Evolutionary conservation across 53 echinoderm and acorn worm genomes (phyloP).

Genomic region (Actinopyga echinites): DNA sequence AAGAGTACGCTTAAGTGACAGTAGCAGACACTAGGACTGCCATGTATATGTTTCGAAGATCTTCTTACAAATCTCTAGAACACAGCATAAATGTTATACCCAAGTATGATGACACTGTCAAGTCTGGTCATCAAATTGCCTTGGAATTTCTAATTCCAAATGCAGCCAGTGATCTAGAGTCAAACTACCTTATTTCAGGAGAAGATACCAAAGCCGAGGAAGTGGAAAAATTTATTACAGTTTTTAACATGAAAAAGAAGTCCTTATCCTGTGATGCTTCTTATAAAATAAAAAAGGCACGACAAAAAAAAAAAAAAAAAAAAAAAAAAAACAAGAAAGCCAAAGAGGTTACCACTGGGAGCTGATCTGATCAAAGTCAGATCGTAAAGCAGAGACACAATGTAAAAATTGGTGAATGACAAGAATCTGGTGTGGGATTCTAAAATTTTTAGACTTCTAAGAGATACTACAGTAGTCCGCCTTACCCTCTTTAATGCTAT

Average conservation of each 20-base stretch:
- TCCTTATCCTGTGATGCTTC: slow-evolving; percentile 57
- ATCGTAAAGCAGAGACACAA: slow-evolving; percentile 24
- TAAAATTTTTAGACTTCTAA: slow-evolving; percentile 17
- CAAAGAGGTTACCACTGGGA: slow-evolving; percentile 59
- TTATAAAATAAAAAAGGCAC: slow-evolving; percentile 40
- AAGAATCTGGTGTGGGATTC: slow-evolving; percentile 26
- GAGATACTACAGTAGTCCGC: slow-evolving; percentile 39
- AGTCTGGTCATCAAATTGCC: slow-evolving; percentile 58
- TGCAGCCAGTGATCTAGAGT: slow-evolving; percentile 18
- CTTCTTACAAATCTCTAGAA: too few relatives aligned
- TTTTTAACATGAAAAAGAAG: slow-evolving; percentile 51
- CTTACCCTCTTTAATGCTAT: slow-evolving; percentile 60
- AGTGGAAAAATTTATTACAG: slow-evolving; percentile 58
- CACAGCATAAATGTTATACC: too few relatives aligned
- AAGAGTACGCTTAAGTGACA: slow-evolving; percentile 7
- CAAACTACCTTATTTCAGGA: slow-evolving; percentile 4
- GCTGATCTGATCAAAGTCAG: slow-evolving; percentile 49
- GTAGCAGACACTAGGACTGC: slow-evolving; percentile 25
- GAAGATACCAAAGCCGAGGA: slow-evolving; percentile 42
- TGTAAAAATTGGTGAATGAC: slow-evolving; percentile 28
- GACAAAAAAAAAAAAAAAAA: slow-evolving; percentile 36
- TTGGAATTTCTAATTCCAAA: slow-evolving; percentile 39
- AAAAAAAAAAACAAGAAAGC: slow-evolving; percentile 42
- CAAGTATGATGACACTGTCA: slow-evolving; percentile 1
- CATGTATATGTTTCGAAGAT: background rate